These are phyloP conservation scores for Stegastes partitus DNA, from an alignment of 2,113 vertebrate species.

Conservation along the genomic window DNA sequence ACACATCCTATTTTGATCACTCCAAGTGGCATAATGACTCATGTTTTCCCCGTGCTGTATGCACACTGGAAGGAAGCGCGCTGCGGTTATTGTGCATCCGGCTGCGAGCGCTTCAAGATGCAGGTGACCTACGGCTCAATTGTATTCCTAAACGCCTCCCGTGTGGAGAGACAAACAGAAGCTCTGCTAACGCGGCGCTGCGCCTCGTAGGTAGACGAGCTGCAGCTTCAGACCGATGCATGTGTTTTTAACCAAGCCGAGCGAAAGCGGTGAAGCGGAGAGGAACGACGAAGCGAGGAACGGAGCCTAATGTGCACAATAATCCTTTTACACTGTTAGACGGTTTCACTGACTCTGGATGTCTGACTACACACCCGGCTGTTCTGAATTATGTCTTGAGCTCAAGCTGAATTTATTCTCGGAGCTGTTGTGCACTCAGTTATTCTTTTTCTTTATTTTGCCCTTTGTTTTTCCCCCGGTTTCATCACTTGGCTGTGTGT, in stretches of 20 bases:
- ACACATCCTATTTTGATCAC: too few relatives aligned
- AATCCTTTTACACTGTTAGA: background rate
- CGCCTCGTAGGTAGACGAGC: background rate
- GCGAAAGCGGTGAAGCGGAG: background rate
- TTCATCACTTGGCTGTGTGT: too few relatives aligned
- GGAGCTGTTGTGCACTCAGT: background rate
- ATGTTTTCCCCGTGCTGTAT: background rate
- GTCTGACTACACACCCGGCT: background rate
- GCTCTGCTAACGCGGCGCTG: background rate
- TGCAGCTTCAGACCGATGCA: background rate
- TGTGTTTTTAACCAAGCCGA: background rate
- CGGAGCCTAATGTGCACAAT: background rate
- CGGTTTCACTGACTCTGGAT: background rate
- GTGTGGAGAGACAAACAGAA: background rate
- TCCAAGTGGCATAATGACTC: too few relatives aligned
- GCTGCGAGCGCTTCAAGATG: background rate
- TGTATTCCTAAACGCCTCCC: background rate
- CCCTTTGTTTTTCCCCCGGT: background rate
- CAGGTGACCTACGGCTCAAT: background rate
- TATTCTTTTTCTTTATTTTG: background rate
- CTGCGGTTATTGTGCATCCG: background rate
- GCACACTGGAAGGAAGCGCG: background rate
- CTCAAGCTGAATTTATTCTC: background rate
- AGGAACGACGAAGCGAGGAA: background rate
- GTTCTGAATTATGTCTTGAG: background rate